phyloP scores from a whole-genome alignment of 2,797 vertebrate species.

The Acridotheres tristis region DNA sequence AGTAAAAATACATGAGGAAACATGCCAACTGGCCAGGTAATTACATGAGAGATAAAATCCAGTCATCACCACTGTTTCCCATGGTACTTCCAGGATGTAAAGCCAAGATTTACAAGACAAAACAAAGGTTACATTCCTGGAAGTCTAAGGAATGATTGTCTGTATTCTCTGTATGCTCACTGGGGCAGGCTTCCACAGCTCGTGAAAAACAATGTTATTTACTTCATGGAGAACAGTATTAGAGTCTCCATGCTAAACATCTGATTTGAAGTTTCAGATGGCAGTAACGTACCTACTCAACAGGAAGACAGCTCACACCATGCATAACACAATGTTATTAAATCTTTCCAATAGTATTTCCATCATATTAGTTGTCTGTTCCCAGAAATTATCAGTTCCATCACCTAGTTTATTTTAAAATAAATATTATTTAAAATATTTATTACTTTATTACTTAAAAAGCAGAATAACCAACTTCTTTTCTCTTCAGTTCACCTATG shows the following conservation, averaged over 20 bases:
- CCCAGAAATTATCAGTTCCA: neutral
- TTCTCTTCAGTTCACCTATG: neutral
- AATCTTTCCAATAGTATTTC: neutral
- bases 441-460: neutral
- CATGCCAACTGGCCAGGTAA: neutral
- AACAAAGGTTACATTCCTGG: neutral
- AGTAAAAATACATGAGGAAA: neutral
- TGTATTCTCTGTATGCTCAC: neutral
- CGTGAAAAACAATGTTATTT: neutral
- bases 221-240: neutral
- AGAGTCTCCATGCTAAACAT: neutral
- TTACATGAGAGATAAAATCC: neutral
- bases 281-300: neutral
- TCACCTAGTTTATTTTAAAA: too few relatives aligned
- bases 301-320: neutral
- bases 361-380: neutral
- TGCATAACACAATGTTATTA: neutral
- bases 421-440: too few relatives aligned
- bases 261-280: neutral
- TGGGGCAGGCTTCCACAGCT: neutral
- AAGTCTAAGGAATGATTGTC: neutral
- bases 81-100: neutral
- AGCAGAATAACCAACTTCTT: neutral
- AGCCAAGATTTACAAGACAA: neutral
- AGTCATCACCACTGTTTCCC: neutral